Percentiles rank a stretch among this genome's conserved stretches.
These are phyloP conservation scores for Yoshiicerus persimilis DNA, from an alignment of 1,140 invertebrate species.

Conservation along the genomic window DNA sequence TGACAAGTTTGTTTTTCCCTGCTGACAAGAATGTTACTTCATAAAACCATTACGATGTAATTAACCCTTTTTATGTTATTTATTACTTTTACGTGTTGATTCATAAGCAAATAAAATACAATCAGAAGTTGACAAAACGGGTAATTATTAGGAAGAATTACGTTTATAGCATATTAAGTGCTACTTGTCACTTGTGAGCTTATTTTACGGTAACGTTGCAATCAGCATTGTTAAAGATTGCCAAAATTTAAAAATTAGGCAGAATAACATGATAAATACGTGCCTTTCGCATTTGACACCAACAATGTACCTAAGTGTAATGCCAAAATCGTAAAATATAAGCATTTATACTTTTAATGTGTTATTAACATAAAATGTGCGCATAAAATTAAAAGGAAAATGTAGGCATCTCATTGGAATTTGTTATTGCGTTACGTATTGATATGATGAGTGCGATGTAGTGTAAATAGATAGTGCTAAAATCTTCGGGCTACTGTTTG, in stretches of 20 bases:
- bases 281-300: too few relatives aligned
- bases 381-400: neutral
- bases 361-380: neutral
- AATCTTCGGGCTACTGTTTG: neutral
- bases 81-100: neutral
- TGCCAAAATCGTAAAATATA: too few relatives aligned
- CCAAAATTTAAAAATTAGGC: too few relatives aligned
- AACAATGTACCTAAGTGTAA: too few relatives aligned
- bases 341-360: neutral
- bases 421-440: neutral
- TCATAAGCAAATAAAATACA: neutral
- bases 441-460: neutral
- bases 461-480: too few relatives aligned
- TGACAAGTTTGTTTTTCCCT: neutral
- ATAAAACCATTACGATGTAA: neutral
- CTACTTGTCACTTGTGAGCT: neutral
- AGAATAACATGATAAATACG: neutral
- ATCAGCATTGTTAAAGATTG: too few relatives aligned
- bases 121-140: neutral
- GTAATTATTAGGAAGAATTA: neutral
- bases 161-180: neutral
- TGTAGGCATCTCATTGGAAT: neutral
- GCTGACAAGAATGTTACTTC: neutral
- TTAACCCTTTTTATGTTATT: neutral
- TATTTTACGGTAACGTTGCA: neutral